Evolutionary conservation across 2,888 invertebrate species (phyloP).

Genomic region (Seira sanloemensis): DNA sequence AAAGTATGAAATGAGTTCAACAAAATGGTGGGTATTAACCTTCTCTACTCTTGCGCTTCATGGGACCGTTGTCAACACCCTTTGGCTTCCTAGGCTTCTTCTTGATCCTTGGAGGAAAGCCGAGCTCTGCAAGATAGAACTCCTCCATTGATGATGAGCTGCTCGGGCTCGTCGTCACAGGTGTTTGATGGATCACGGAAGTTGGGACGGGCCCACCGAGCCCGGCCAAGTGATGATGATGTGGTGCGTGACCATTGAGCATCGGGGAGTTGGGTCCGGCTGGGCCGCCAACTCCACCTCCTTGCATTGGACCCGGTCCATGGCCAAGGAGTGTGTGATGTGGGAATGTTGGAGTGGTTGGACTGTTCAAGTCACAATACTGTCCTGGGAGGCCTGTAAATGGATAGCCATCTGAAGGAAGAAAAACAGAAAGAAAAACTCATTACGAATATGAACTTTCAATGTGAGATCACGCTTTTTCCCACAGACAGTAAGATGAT

Average conservation of each 20-base stretch:
- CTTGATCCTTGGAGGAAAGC: conserved; percentile 87
- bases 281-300: conserved; percentile 66
- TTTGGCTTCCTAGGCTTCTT: conserved; percentile 89
- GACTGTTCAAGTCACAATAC: conserved; percentile 73
- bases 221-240: conserved; percentile 76
- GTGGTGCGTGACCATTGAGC: conserved; percentile 79
- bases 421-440: conserved; percentile 18
- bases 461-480: no score
- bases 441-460: not conserved
- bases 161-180: conserved; percentile 74
- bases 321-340: conserved; percentile 68
- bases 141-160: conserved; percentile 88
- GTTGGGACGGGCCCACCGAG: conserved; percentile 74
- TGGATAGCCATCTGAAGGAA: conserved; percentile 71
- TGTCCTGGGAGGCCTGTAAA: conserved; percentile 71
- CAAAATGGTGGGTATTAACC: conserved; percentile 76
- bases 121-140: conserved; percentile 86
- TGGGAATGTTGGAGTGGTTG: conserved; percentile 72
- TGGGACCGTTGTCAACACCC: conserved; percentile 75
- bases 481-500: not conserved
- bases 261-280: conserved; percentile 68
- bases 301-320: conserved; percentile 63
- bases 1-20: not conserved
- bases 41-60: conserved; percentile 94
- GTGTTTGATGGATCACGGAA: conserved; percentile 79